phyloP scores from a whole-genome alignment of 2,797 vertebrate species.

The Acrossocheilus fasciatus region DNA sequence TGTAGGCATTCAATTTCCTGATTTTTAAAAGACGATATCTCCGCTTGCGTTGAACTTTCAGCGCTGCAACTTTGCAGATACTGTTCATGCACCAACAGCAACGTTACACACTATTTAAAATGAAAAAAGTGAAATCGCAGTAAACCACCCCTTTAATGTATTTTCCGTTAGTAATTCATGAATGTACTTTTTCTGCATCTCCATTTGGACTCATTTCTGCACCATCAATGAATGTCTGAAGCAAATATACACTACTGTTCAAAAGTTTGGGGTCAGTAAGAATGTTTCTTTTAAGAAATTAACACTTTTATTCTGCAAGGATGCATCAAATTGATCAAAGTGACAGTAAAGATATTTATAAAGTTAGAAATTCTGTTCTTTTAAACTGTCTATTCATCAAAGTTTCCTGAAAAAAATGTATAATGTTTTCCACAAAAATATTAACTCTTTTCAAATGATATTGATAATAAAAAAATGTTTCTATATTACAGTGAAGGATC shows the following conservation, averaged over 20 bases:
- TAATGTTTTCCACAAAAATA: neutral
- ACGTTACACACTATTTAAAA: too few species aligned
- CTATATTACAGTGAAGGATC: neutral
- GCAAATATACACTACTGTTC: neutral
- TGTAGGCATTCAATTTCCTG: too few species aligned
- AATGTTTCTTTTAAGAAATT: neutral
- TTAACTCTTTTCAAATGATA: too few species aligned
- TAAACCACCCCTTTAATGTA: too few species aligned
- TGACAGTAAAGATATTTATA: neutral
- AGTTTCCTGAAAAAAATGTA: neutral
- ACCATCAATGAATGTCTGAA: slow-evolving; percentile 21
- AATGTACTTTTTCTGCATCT: neutral
- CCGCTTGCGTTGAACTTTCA: too few species aligned
- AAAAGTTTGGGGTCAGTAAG: neutral
- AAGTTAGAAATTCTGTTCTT: neutral
- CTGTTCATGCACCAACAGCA: too few species aligned
- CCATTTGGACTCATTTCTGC: neutral
- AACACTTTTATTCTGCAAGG: neutral
- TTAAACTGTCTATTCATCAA: neutral
- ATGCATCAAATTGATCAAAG: neutral
- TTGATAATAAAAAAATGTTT: neutral
- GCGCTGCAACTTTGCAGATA: too few species aligned
- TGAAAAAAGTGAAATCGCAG: too few species aligned
- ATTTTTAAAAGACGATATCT: too few species aligned
- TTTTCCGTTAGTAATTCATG: neutral